Conservation (phyloP, 2,888 invertebrate genomes). For the Parthenolecanium corni region DNA sequence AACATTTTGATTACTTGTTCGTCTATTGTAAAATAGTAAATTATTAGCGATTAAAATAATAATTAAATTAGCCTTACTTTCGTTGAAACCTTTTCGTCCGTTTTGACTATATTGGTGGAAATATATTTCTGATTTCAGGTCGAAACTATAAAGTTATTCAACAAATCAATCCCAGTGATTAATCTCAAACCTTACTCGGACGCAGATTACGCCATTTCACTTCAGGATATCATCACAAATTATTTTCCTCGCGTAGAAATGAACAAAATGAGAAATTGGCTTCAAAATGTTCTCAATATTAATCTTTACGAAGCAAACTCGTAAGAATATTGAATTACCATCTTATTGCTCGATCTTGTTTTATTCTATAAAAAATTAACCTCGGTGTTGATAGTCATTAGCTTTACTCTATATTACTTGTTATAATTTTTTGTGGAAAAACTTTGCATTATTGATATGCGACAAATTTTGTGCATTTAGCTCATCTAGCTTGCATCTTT, state of each 20-base stretch:
- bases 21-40: too few relatives aligned
- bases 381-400: too few relatives aligned
- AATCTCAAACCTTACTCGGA: constrained; percentile 76
- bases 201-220: constrained; percentile 67
- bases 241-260: constrained; percentile 68
- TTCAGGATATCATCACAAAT: constrained; percentile 65
- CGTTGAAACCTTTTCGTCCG: too few relatives aligned
- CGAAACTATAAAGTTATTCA: constrained; percentile 67
- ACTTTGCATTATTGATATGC: too few relatives aligned
- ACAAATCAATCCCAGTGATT: constrained; percentile 71
- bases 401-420: too few relatives aligned
- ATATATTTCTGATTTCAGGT: constrained; percentile 42
- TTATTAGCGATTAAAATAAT: too few relatives aligned
- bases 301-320: constrained; percentile 71
- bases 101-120: not conserved
- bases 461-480: too few relatives aligned
- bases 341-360: not conserved
- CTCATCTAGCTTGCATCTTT: too few relatives aligned
- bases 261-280: constrained; percentile 62
- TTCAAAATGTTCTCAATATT: constrained; percentile 62
- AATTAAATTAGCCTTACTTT: too few relatives aligned
- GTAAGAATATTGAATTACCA: constrained; percentile 45
- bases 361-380: not conserved
- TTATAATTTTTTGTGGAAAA: too few relatives aligned
- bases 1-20: too few relatives aligned